Conservation (phyloP, 2,888 invertebrate genomes). For the Polyommatus iphigenia region DNA sequence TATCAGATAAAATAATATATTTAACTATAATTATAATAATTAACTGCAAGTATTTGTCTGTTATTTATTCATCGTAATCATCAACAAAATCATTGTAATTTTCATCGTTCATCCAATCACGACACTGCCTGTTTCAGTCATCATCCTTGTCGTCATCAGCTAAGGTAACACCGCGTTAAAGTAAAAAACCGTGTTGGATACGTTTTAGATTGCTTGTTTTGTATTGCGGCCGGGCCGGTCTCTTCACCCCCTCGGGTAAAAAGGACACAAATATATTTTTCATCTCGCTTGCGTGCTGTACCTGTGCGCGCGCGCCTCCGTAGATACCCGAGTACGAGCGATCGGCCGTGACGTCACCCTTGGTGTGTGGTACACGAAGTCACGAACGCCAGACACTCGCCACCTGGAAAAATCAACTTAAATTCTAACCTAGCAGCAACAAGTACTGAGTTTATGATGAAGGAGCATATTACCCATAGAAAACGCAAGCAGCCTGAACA, state of each 20-base stretch:
- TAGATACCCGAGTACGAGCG: not conserved
- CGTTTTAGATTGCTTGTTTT: too few relatives aligned
- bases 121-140: too few relatives aligned
- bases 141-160: too few relatives aligned
- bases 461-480: not conserved
- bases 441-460: not conserved
- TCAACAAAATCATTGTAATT: too few relatives aligned
- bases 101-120: too few relatives aligned
- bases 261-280: not conserved
- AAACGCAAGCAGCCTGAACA: not conserved
- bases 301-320: not conserved
- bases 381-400: not conserved
- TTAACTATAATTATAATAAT: too few relatives aligned
- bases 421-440: not conserved
- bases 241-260: not conserved
- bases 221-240: too few relatives aligned
- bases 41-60: too few relatives aligned
- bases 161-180: too few relatives aligned
- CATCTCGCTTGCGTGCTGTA: not conserved
- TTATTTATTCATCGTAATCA: too few relatives aligned
- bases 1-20: too few relatives aligned
- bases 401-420: not conserved
- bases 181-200: too few relatives aligned
- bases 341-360: not conserved
- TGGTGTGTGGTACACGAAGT: conserved; percentile 8